A percentile compares a stretch with the other conserved stretches of the same genome.
These are phyloP conservation scores for Rhyacophila evoluta DNA, from an alignment of 2,888 invertebrate species.

Conservation along the genomic window DNA sequence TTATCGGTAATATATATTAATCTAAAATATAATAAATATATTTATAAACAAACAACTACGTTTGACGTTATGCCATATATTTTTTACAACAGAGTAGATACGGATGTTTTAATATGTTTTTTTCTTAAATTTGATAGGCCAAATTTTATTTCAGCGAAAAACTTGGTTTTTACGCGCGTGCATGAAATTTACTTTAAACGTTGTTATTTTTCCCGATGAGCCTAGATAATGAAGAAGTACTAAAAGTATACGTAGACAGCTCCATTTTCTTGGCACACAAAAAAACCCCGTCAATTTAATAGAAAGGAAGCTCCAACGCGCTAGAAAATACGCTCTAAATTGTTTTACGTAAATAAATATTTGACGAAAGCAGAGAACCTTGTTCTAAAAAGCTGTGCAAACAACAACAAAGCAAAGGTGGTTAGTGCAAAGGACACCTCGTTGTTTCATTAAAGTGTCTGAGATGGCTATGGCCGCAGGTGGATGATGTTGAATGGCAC, in stretches of 20 bases:
- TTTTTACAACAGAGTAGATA: too few species aligned
- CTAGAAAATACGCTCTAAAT: neutral
- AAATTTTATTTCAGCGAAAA: too few species aligned
- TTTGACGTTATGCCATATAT: too few species aligned
- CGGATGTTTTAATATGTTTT: too few species aligned
- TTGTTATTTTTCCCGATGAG: neutral
- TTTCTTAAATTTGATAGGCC: too few species aligned
- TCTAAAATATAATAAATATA: too few species aligned
- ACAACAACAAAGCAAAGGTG: conserved; percentile 31
- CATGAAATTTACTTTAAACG: neutral
- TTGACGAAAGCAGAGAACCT: conserved; percentile 27
- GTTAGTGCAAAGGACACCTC: conserved; percentile 40
- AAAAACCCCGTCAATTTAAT: neutral
- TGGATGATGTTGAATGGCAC: conserved; percentile 35
- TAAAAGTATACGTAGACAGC: neutral
- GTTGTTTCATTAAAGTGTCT: conserved; percentile 48
- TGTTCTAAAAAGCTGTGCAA: conserved; percentile 22
- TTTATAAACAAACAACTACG: too few species aligned
- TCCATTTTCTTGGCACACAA: neutral
- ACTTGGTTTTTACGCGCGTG: neutral
- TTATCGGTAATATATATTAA: too few species aligned
- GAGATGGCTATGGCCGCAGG: conserved; percentile 47
- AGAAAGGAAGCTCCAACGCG: neutral
- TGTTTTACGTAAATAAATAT: conserved; percentile 8
- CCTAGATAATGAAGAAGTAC: neutral